phyloP scores from a whole-genome alignment of 2,113 vertebrate genomes.

The Myanophis thanlyinensis region DNA sequence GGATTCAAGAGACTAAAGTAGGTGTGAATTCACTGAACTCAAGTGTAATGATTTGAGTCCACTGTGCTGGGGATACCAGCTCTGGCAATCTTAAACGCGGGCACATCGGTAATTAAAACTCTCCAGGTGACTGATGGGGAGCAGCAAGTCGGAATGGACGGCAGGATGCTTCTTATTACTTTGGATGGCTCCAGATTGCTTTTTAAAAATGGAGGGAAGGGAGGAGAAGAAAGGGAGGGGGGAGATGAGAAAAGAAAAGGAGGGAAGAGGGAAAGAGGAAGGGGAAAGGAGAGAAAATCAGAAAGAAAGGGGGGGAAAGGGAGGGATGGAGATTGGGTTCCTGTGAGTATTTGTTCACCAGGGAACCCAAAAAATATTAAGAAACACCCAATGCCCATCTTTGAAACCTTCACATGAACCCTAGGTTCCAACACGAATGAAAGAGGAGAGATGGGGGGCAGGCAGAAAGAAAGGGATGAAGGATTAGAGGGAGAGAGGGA shows the following conservation, averaged over 20 bases:
- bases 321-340: neutral
- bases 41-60: neutral
- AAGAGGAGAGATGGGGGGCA: neutral
- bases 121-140: conserved; percentile 20
- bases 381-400: neutral
- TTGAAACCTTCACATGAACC: neutral
- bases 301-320: neutral
- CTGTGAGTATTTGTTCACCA: neutral
- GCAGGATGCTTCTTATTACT: conserved; percentile 32
- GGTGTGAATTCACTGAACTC: neutral
- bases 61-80: neutral
- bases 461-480: neutral
- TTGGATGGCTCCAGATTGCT: neutral
- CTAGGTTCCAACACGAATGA: neutral
- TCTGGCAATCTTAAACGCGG: conserved; percentile 20
- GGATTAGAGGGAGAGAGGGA: too few species aligned
- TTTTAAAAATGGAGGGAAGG: neutral
- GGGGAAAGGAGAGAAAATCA: neutral
- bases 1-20: too few species aligned
- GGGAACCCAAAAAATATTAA: neutral
- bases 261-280: neutral
- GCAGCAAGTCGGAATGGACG: conserved; percentile 20
- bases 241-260: neutral
- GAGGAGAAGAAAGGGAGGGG: neutral
- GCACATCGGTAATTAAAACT: conserved; percentile 41